phyloP scores from a whole-genome alignment of 2,113 vertebrate genomes.

The Gopherus flavomarginatus region DNA sequence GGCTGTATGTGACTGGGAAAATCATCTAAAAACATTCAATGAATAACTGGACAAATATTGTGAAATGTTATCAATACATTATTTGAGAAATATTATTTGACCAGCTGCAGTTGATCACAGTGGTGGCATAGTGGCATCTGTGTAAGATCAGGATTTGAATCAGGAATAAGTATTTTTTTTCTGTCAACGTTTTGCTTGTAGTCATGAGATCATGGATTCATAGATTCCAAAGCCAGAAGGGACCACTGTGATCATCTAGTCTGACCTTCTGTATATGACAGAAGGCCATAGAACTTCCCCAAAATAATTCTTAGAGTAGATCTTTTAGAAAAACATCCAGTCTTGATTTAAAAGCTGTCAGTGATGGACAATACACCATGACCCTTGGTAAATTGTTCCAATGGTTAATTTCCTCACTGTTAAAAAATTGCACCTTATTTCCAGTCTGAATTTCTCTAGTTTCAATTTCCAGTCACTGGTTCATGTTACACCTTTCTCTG shows the following conservation, averaged over 20 bases:
- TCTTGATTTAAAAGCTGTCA: neutral
- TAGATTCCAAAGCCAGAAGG: neutral
- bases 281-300: neutral
- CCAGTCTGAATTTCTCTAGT: neutral
- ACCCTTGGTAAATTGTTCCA: neutral
- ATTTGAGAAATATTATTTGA: neutral
- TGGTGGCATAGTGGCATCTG: neutral
- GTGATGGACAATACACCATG: neutral
- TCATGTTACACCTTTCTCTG: neutral
- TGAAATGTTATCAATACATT: neutral
- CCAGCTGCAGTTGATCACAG: neutral
- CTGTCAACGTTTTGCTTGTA: slow-evolving; percentile 51
- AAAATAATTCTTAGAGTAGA: neutral
- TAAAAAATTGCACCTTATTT: neutral
- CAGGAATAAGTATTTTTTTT: neutral
- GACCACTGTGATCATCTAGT: neutral
- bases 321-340: neutral
- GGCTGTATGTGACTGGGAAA: neutral
- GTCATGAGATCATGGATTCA: slow-evolving; percentile 41
- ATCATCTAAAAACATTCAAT: neutral
- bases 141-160: neutral
- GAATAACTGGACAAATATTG: slow-evolving; percentile 22
- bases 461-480: neutral
- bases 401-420: neutral
- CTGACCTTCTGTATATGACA: neutral